Conservation (phyloP, 2,113 vertebrate species). For the Synchiropus splendidus region DNA sequence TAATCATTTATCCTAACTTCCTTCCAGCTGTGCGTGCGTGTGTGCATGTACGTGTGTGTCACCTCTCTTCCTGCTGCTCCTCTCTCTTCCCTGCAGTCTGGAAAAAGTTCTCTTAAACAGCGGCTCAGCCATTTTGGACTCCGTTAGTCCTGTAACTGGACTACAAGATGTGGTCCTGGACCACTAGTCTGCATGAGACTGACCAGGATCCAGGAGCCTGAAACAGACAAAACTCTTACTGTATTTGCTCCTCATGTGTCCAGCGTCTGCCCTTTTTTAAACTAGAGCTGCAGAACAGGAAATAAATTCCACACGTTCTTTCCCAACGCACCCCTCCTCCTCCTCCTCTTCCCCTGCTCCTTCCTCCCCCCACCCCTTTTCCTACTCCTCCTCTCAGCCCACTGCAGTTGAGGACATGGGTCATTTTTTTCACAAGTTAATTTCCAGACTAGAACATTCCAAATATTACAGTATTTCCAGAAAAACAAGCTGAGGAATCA, state of each 20-base stretch:
- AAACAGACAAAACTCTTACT: neutral
- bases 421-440: too few relatives aligned
- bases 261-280: constrained; percentile 3
- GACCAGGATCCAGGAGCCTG: neutral
- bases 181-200: neutral
- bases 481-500: too few relatives aligned
- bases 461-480: too few relatives aligned
- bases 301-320: constrained; percentile 59
- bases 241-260: neutral
- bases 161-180: neutral
- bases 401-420: neutral
- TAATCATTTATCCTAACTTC: constrained; percentile 17
- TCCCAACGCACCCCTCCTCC: constrained; percentile 32
- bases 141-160: neutral
- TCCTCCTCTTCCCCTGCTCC: constrained; percentile 24
- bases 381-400: constrained; percentile 22
- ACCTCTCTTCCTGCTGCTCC: constrained; percentile 27
- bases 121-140: constrained; percentile 42
- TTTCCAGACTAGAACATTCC: too few relatives aligned
- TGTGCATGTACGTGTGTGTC: neutral
- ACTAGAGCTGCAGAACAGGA: constrained; percentile 44
- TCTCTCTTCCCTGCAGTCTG: constrained; percentile 41
- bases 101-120: constrained; percentile 55
- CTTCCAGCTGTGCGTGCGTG: neutral
- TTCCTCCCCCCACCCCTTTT: constrained; percentile 16